Percentiles rank a stretch among this genome's conserved stretches.
Evolutionary conservation across 1,140 invertebrate genomes (phyloP).

Genomic region (Conopomorpha cramerella): DNA sequence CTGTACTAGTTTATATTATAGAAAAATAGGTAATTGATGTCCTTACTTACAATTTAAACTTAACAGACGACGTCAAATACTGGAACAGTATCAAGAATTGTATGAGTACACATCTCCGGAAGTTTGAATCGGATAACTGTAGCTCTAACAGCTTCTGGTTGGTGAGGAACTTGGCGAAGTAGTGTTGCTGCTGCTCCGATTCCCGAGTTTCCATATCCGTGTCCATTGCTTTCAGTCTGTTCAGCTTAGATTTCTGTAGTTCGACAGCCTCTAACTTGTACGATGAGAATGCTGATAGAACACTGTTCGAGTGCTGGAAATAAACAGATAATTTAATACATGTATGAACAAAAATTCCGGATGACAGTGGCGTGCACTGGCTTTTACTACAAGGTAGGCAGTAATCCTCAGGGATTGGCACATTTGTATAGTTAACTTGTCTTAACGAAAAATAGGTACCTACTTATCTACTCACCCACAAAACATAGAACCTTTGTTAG

Average conservation of each 20-base stretch:
- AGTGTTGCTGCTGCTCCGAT: conserved; percentile 65
- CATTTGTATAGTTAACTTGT: too few relatives aligned
- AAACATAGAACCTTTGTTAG: too few relatives aligned
- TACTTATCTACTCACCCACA: too few relatives aligned
- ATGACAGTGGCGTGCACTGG: too few relatives aligned
- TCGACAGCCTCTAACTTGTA: conserved; percentile 81
- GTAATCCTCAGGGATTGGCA: too few relatives aligned
- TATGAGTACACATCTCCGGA: conserved; percentile 90
- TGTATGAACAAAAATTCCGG: too few relatives aligned
- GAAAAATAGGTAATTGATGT: too few relatives aligned
- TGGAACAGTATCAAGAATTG: conserved; percentile 97
- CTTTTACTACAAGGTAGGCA: too few relatives aligned
- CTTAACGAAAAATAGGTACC: too few relatives aligned
- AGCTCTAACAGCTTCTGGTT: conserved; percentile 96
- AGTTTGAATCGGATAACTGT: conserved; percentile 95
- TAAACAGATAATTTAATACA: conserved; percentile 8
- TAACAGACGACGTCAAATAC: conserved; percentile 88
- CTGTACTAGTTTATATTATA: too few relatives aligned
- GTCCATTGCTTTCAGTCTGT: conserved; percentile 28
- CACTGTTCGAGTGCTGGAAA: conserved; percentile 79
- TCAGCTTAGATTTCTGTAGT: conserved; percentile 45
- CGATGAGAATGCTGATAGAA: conserved; percentile 86
- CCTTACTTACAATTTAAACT: conserved; percentile 93
- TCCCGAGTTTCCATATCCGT: conserved; percentile 35
- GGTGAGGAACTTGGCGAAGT: conserved; percentile 98